Evolutionary conservation across 2,113 vertebrate species (phyloP).

Genomic region (Eonycteris spelaea): DNA sequence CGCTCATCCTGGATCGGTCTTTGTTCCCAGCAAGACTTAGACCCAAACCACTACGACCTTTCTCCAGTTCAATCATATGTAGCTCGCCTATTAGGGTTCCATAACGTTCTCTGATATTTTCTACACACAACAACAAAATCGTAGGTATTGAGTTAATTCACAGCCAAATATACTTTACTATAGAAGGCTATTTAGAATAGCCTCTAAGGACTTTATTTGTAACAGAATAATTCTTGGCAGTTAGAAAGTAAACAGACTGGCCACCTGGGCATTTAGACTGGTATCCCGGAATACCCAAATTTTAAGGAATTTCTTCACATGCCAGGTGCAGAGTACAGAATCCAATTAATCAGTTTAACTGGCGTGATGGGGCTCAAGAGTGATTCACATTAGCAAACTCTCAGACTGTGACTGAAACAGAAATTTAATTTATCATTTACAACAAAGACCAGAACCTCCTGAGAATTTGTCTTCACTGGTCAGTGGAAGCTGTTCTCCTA

Average conservation of each 20-base stretch:
- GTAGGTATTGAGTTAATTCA: neutral
- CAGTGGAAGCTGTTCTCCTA: neutral
- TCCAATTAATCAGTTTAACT: neutral
- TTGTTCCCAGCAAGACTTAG: constrained; percentile 98
- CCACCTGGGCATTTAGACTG: neutral
- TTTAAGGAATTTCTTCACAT: neutral
- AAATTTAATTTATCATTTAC: neutral
- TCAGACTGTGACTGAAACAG: neutral
- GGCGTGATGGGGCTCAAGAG: neutral
- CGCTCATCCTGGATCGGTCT: constrained; percentile 96
- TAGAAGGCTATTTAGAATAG: neutral
- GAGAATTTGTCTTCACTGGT: neutral
- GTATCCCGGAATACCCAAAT: neutral
- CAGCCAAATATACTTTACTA: constrained; percentile 14
- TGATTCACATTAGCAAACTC: neutral
- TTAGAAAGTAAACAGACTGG: neutral
- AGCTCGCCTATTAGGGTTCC: constrained; percentile 90
- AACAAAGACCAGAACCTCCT: neutral
- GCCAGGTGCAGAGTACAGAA: neutral
- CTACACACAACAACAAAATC: constrained; percentile 76
- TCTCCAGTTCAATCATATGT: constrained; percentile 95
- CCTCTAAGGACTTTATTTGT: neutral
- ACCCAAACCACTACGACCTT: constrained; percentile 94
- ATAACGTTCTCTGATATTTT: constrained; percentile 90
- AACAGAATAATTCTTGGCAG: neutral